phyloP scores from a whole-genome alignment of 2,888 invertebrate genomes.

The Shargacucullia verbasci region DNA sequence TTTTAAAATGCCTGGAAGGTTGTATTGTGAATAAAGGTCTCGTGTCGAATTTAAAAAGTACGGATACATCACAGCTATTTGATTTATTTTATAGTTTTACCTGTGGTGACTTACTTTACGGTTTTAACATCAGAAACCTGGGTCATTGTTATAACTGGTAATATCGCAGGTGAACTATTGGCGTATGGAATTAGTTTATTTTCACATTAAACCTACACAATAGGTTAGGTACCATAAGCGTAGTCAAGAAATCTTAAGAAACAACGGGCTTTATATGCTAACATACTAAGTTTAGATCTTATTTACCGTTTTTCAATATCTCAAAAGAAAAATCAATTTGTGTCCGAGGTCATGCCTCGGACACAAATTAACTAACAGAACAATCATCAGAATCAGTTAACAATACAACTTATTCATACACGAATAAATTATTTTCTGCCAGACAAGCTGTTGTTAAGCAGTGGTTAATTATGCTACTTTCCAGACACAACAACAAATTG shows the following conservation, averaged over 20 bases:
- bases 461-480: conserved; percentile 2
- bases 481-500: conserved; percentile 27
- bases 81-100: too few relatives aligned
- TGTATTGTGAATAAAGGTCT: too few relatives aligned
- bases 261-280: background rate
- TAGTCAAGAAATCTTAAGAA: background rate
- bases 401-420: background rate
- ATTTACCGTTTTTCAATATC: conserved; percentile 4
- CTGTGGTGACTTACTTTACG: too few relatives aligned
- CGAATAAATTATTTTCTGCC: background rate
- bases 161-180: too few relatives aligned
- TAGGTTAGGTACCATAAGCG: background rate
- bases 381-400: background rate
- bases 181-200: too few relatives aligned
- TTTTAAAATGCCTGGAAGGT: conserved; percentile 29
- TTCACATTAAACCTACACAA: background rate
- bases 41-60: too few relatives aligned
- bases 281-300: background rate
- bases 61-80: background rate
- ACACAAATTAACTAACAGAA: too few relatives aligned
- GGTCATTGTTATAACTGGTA: too few relatives aligned
- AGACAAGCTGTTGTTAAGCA: background rate
- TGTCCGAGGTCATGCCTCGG: too few relatives aligned
- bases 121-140: too few relatives aligned
- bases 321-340: background rate